A percentile compares a stretch with the other conserved stretches of the same genome.
Conservation (phyloP, 2,888 invertebrate species). For the Merodon equestris region DNA sequence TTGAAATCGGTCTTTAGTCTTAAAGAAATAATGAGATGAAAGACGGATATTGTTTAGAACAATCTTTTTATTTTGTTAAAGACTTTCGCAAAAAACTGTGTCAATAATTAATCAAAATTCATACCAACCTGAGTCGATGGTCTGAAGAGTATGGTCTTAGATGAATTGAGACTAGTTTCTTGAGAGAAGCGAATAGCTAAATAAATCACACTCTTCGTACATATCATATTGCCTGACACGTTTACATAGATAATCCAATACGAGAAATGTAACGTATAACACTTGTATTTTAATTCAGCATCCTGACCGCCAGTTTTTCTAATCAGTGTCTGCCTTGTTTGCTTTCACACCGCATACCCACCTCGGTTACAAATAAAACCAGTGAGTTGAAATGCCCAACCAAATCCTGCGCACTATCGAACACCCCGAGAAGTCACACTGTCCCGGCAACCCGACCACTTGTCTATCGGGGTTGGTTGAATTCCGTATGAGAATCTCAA, state of each 20-base stretch:
- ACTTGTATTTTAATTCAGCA: conserved; percentile 32
- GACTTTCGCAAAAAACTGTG: background rate
- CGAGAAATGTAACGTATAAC: conserved; percentile 34
- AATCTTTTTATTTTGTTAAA: too few species aligned
- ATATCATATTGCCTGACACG: background rate
- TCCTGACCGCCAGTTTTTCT: conserved; percentile 10
- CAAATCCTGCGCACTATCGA: conserved; percentile 58
- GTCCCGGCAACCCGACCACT: conserved; percentile 43
- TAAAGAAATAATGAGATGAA: too few species aligned
- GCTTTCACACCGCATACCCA: conserved; percentile 25
- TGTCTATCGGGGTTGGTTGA: conserved; percentile 66
- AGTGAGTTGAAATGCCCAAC: conserved; percentile 31
- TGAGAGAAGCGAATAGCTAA: background rate
- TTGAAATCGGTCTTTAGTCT: too few species aligned
- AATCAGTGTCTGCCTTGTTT: conserved; percentile 29
- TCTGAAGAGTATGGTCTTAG: conserved; percentile 28
- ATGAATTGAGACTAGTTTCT: conserved; percentile 10
- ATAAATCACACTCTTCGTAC: conserved; percentile 3
- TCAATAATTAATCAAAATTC: conserved; percentile 37
- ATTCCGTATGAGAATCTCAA: conserved; percentile 72
- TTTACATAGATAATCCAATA: conserved; percentile 7
- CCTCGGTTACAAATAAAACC: conserved; percentile 35
- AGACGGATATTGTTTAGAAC: too few species aligned
- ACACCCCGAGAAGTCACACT: conserved; percentile 29
- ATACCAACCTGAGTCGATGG: conserved; percentile 18